A percentile compares a stretch with the other conserved stretches of the same genome.
Evolutionary conservation across 2,113 vertebrate genomes (phyloP).

Genomic region (Theristicus caerulescens): DNA sequence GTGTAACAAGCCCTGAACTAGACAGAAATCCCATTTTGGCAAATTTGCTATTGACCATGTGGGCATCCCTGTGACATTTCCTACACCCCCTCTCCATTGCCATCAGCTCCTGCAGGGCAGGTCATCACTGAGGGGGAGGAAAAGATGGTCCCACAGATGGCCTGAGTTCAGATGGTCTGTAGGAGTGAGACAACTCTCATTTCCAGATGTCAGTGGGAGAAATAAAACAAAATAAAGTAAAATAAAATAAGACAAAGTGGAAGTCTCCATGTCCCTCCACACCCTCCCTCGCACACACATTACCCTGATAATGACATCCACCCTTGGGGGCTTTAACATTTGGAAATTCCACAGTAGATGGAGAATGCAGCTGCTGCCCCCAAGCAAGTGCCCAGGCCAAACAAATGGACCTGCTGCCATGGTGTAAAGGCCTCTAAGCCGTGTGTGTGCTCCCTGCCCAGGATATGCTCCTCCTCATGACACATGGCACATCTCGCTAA

Average conservation of each 20-base stretch:
- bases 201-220: slow-evolving; percentile 7
- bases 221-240: not conserved
- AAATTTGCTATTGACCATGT: slow-evolving; percentile 12
- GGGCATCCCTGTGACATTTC: not conserved
- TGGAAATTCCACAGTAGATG: slow-evolving; percentile 31
- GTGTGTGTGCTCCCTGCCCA: not conserved
- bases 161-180: slow-evolving; percentile 1
- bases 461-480: not conserved
- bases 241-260: not conserved
- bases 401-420: not conserved
- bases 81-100: not conserved
- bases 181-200: not conserved
- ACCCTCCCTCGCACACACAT: not conserved
- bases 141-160: slow-evolving; percentile 30
- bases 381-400: not conserved
- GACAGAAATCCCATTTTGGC: not conserved
- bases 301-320: not conserved
- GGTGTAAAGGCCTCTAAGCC: not conserved
- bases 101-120: slow-evolving; percentile 13
- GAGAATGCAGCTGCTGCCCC: slow-evolving; percentile 24
- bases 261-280: not conserved
- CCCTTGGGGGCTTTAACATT: not conserved
- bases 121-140: not conserved
- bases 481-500: slow-evolving; percentile 27
- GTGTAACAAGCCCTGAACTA: not conserved